These are phyloP conservation scores for Amaurobius ferox DNA, from an alignment of 2,888 invertebrate species.

Conservation along the genomic window DNA sequence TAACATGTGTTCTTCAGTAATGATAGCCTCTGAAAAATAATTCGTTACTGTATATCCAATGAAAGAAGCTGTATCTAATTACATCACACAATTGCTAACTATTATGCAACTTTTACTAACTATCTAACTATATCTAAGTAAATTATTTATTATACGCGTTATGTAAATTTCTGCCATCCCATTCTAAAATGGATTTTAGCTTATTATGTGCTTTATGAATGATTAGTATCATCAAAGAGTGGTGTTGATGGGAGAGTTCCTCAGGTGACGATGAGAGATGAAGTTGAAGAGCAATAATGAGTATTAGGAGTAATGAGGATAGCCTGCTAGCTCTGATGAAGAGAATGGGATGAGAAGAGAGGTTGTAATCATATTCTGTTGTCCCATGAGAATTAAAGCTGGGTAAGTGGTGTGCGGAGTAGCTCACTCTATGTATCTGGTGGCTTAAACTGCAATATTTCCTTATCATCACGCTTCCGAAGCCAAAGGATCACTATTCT, in stretches of 20 bases:
- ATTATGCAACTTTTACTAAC: too few species aligned
- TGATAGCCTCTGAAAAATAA: too few species aligned
- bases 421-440: too few species aligned
- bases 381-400: constrained; percentile 26
- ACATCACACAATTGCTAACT: too few species aligned
- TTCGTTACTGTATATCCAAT: too few species aligned
- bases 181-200: constrained; percentile 34
- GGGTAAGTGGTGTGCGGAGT: constrained; percentile 56
- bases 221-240: constrained; percentile 34
- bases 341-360: constrained; percentile 1
- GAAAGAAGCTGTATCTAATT: too few species aligned
- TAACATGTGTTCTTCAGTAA: too few species aligned
- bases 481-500: constrained; percentile 21
- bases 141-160: constrained; percentile 21
- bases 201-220: constrained; percentile 29
- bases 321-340: constrained; percentile 41
- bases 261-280: constrained; percentile 19
- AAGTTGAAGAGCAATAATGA: constrained; percentile 61
- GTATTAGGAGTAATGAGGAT: constrained; percentile 60
- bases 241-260: constrained; percentile 12
- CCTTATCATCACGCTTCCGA: constrained; percentile 34
- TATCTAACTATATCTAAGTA: background rate
- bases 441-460: constrained; percentile 39
- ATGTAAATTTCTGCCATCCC: constrained; percentile 30
- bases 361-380: constrained; percentile 56